Evolutionary conservation across 1,140 invertebrate species (phyloP).

Genomic region (Trachymyrmex cornetzi): DNA sequence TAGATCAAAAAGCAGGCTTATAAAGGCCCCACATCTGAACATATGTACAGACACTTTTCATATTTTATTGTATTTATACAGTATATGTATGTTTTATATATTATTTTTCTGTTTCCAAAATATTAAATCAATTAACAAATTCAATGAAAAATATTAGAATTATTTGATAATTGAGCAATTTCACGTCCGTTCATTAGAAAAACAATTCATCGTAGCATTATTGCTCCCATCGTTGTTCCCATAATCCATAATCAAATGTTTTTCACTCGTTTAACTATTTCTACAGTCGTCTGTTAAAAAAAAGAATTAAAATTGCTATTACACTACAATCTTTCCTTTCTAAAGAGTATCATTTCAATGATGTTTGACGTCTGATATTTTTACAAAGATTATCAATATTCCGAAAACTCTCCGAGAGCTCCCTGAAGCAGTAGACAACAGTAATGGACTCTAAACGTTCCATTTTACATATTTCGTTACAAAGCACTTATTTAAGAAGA

Average conservation of each 20-base stretch:
- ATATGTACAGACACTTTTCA: background rate
- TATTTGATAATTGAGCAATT: background rate
- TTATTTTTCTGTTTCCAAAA: background rate
- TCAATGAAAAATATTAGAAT: conserved; percentile 8
- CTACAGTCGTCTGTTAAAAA: background rate
- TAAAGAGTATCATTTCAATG: background rate
- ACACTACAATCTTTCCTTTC: background rate
- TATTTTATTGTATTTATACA: background rate
- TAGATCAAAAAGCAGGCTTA: background rate
- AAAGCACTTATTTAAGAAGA: conserved; percentile 37
- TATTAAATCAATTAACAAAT: background rate
- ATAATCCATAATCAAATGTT: conserved; percentile 23
- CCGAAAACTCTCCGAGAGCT: conserved; percentile 22
- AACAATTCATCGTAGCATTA: conserved; percentile 13
- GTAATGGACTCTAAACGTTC: background rate
- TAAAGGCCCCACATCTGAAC: background rate
- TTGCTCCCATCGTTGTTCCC: conserved; percentile 4
- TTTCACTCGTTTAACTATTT: conserved; percentile 11
- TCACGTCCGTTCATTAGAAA: background rate
- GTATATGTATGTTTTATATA: background rate
- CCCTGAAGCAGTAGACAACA: background rate
- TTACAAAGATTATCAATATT: background rate
- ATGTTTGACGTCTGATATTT: background rate
- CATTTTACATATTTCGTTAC: conserved; percentile 13
- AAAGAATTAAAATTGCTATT: conserved; percentile 7